phyloP scores from a whole-genome alignment of 2,797 vertebrate genomes.

The Syndactyla subalaris region DNA sequence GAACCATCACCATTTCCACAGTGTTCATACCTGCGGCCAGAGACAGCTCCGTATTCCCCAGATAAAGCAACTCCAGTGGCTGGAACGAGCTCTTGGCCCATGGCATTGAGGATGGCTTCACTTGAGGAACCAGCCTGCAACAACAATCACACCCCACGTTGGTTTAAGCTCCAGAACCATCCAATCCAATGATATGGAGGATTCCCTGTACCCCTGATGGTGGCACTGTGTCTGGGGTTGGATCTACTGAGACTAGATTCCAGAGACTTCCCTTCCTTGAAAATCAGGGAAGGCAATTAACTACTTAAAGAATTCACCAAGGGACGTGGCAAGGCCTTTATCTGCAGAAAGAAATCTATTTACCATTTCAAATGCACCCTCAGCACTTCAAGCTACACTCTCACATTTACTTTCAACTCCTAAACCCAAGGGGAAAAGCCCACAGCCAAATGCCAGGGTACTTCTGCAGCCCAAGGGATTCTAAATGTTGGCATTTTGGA shows the following conservation, averaged over 20 bases:
- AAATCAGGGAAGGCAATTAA: not conserved
- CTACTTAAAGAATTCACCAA: not conserved
- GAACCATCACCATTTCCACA: accelerated
- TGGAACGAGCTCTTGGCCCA: constrained; percentile 91
- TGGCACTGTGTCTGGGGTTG: not conserved
- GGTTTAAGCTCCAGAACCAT: not conserved
- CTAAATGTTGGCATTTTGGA: not conserved
- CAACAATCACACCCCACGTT: accelerated
- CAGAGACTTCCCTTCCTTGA: not conserved
- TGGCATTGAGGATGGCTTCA: constrained; percentile 86
- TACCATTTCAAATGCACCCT: not conserved
- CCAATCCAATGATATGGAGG: too few species aligned
- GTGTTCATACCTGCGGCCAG: constrained; percentile 76
- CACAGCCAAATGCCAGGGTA: not conserved
- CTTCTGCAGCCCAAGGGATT: not conserved
- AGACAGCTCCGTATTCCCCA: constrained; percentile 75
- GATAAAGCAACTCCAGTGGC: constrained; percentile 80
- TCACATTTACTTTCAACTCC: not conserved
- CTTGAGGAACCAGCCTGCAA: constrained; percentile 89
- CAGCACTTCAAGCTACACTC: not conserved
- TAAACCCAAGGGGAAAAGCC: not conserved
- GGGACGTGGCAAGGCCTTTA: not conserved
- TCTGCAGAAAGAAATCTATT: not conserved
- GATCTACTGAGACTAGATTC: accelerated
- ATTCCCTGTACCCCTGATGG: too few species aligned